Base-by-base conservation (phyloP, 2,797 vertebrate species). In the Microchirus variegatus region DNA sequence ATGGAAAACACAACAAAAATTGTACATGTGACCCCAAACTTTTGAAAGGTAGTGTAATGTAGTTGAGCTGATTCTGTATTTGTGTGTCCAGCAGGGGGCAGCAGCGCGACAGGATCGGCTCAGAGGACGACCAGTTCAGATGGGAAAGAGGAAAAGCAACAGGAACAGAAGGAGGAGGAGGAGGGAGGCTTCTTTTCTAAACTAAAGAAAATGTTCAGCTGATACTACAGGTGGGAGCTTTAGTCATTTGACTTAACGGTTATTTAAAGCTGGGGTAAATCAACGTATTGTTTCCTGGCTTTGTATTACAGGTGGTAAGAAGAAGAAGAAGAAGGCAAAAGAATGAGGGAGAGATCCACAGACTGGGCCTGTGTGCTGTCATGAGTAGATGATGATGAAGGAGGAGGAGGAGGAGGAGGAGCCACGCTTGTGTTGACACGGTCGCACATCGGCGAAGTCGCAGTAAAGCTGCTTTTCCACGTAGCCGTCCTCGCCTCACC, bases 121-220 rank as follows among this genome's bases (percentile, higher is more conserved):
- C 79, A 71, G 44, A 85, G 90, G 88, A 83, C 92, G 72, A 84
- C 85, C 86, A 80, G 88, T 88, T 91, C 91, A 82, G 90, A 94
- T 90, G 91, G 92, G 88, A 87, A 72, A 41, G 50, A 77, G 86
- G 85, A 93, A 85, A 83, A 91, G 86, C 80, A 81, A 62, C 31
- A 78, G 51, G 40, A 78, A 51, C 35, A 78, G 59, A 14, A 80
- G 59, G n/a, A 83, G 35, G 52, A 84, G 17, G 92, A 84, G 17
- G 92, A 93, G 73, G 91, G 90, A 88, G 95, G 95, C 88, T 94
- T 98, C 92, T 91, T 98, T 91, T 95, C 95, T 84, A 96, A 94
- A 93, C 92, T 98, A 88, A 97, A 97, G 94, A 96, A 93, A 92
- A 94, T 96, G 87, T 97, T 98, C 93, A 95, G 93, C 85, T 96